These are phyloP conservation scores for Tryphoninae sp. DNA, from an alignment of 2,888 invertebrate species.

Conservation along the genomic window DNA sequence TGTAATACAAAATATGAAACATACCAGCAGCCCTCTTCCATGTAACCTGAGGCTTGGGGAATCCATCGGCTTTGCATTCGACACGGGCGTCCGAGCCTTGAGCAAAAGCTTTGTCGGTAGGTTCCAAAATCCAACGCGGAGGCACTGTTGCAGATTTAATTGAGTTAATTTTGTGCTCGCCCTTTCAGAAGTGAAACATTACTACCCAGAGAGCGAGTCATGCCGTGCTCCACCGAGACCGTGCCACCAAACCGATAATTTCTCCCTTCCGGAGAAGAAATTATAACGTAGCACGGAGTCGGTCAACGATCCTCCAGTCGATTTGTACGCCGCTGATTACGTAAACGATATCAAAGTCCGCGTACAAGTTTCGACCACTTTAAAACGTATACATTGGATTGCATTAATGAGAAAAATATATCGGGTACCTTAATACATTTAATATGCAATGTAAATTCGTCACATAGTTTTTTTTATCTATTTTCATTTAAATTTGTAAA, in stretches of 20 bases:
- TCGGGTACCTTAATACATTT: neutral
- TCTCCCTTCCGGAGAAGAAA: slow-evolving; percentile 22
- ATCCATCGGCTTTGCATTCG: slow-evolving; percentile 97
- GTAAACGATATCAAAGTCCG: neutral
- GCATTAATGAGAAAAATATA: neutral
- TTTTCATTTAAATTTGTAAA: neutral
- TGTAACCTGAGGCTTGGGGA: slow-evolving; percentile 95
- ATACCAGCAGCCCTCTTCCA: slow-evolving; percentile 98
- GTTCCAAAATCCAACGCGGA: slow-evolving; percentile 97
- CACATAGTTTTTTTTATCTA: neutral
- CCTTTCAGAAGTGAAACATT: slow-evolving; percentile 57
- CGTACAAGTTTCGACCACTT: neutral
- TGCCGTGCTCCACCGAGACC: slow-evolving; percentile 60
- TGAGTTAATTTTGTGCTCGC: slow-evolving; percentile 65
- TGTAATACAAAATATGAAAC: slow-evolving; percentile 58
- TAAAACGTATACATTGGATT: neutral
- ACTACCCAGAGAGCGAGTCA: slow-evolving; percentile 64
- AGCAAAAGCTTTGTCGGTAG: slow-evolving; percentile 96
- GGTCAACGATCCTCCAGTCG: slow-evolving; percentile 63
- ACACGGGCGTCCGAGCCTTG: slow-evolving; percentile 96
- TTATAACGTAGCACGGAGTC: slow-evolving; percentile 51
- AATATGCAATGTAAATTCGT: neutral
- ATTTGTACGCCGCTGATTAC: neutral
- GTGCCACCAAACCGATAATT: slow-evolving; percentile 49
- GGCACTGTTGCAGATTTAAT: slow-evolving; percentile 88